Evolutionary conservation across 1,140 invertebrate genomes (phyloP).

Genomic region (Hetaerina americana): DNA sequence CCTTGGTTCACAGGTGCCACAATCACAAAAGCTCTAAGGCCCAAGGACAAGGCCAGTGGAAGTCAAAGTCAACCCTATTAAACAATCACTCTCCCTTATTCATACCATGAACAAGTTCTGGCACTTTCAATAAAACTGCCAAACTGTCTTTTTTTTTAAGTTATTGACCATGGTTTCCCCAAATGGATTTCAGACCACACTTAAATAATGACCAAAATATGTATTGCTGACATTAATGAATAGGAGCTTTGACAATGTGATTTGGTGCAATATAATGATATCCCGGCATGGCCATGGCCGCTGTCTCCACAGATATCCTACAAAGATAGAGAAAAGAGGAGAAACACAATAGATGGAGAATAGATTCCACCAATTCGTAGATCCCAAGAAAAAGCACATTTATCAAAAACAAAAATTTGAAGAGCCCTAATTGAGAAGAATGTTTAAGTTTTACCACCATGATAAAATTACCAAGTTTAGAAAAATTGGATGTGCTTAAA

Average conservation of each 20-base stretch:
- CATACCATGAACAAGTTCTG: no score
- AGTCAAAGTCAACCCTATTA: not conserved
- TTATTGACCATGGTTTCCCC: not conserved
- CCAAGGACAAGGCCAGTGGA: not conserved
- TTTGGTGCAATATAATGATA: slow-evolving; percentile 85
- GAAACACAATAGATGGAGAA: not conserved
- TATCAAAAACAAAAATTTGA: no score
- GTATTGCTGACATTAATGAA: slow-evolving; percentile 48
- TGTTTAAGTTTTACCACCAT: no score
- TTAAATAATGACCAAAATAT: not conserved
- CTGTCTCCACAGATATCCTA: slow-evolving; percentile 89
- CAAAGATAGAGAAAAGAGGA: slow-evolving; percentile 30
- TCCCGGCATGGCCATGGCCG: slow-evolving; percentile 71
- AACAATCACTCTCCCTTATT: not conserved
- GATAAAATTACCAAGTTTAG: no score
- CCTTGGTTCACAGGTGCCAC: no score
- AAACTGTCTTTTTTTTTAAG: not conserved
- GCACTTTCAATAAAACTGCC: no score
- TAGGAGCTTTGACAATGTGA: slow-evolving; percentile 81
- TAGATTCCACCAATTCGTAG: not conserved
- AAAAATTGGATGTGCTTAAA: no score
- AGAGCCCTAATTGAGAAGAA: no score
- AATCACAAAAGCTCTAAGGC: no score
- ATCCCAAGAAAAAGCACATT: not conserved
- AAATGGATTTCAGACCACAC: not conserved